Conservation (phyloP, 1,140 invertebrate genomes). For the Oreohelix idahoensis region DNA sequence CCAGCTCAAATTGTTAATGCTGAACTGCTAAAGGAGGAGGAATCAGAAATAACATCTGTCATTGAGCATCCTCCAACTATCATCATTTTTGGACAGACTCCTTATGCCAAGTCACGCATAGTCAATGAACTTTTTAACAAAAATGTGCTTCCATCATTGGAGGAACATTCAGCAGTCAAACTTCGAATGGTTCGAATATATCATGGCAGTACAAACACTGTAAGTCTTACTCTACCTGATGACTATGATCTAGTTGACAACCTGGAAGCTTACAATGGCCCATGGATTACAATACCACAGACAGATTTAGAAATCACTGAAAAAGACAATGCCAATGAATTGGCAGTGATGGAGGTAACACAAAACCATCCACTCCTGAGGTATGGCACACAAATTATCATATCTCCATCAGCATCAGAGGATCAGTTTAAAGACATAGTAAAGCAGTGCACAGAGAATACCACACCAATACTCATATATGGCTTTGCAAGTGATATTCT, state of each 20-base stretch:
- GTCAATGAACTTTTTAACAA: slow-evolving; percentile 82
- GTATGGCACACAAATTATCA: slow-evolving; percentile 82
- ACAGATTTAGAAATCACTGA: slow-evolving; percentile 79
- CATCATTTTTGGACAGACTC: slow-evolving; percentile 82
- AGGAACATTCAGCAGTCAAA: slow-evolving; percentile 63
- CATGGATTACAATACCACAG: slow-evolving; percentile 78
- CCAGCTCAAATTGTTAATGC: slow-evolving; percentile 70
- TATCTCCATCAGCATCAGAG: slow-evolving; percentile 78
- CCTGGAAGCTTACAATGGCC: slow-evolving; percentile 77
- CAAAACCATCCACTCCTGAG: slow-evolving; percentile 81
- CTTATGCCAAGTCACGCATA: slow-evolving; percentile 80
- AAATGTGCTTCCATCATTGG: slow-evolving; percentile 76
- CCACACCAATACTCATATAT: slow-evolving; percentile 80
- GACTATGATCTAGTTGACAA: slow-evolving; percentile 85
- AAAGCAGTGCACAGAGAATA: slow-evolving; percentile 74
- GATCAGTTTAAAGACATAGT: slow-evolving; percentile 62
- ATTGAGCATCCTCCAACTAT: slow-evolving; percentile 71
- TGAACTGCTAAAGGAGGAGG: slow-evolving; percentile 70
- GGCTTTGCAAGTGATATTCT: slow-evolving; percentile 77
- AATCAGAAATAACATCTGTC: slow-evolving; percentile 70
- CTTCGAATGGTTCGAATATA: slow-evolving; percentile 84
- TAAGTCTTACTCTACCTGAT: slow-evolving; percentile 81
- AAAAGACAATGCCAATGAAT: slow-evolving; percentile 59
- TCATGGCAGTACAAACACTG: slow-evolving; percentile 80
- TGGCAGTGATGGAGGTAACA: slow-evolving; percentile 78